Evolutionary conservation across 2,797 vertebrate species (phyloP), one percentile per base, ranked within the genome.

Genomic region (Notolabrus celidotus): DNA sequence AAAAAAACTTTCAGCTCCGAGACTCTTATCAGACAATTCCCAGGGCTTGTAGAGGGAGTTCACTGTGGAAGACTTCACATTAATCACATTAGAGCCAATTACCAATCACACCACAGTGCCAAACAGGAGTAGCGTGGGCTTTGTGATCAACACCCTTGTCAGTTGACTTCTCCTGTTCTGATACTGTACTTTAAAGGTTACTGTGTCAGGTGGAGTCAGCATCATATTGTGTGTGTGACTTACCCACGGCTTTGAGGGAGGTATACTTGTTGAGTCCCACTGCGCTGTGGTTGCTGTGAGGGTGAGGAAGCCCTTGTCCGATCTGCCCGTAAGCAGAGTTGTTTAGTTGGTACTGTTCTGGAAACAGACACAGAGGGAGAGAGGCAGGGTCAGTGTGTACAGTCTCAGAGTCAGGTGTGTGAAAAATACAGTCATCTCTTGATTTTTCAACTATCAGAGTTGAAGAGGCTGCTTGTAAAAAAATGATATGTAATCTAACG

Each of bases 271-370:
- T 78, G 41, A 96, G 95, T 57, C 93, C 92, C 0, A 92, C 88
- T 1, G 89, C 79, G 81, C n/a, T 94, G 93, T 85, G 92, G 83
- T 95, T 95, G 76, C 93, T 89, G 0, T 96, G 96, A 8, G 90
- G 75, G 23, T 94, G 93, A 7, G 95, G 83, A 17, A 94, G 87
- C 5, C 93, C 94, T n/a, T 92, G 88, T 71, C 88, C 74, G 5
- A 89, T 87, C 0, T 88, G 82, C 0, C 93, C 89, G 36, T 92
- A 84, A 15, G 92, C 71, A 0, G 92, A 67, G 6, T 94, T 96
- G 88, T 95, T 97, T 85, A 96, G 89, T 41, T 95, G 96, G 43
- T 95, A 94, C 70, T 96, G 96, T 76, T 97, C 97, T 98, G 87
- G 31, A 67, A 7, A 56, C 61, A 66, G 59, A 79, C 22, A 63